Evolutionary conservation across 1,140 invertebrate genomes (phyloP).

Genomic region (Pseudomyrmex sp.): DNA sequence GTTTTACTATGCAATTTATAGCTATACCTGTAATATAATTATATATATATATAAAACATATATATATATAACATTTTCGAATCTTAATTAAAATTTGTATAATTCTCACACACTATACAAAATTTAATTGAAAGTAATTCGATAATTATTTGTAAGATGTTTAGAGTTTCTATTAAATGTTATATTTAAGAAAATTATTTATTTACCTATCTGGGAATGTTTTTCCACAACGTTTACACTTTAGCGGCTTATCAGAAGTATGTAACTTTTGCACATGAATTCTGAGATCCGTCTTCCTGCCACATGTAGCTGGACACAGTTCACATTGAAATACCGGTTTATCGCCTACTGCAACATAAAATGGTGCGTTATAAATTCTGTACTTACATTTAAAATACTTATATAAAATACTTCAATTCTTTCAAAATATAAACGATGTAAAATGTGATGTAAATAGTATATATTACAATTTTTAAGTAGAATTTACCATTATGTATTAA

Average conservation of each 20-base stretch:
- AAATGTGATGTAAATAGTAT: background rate
- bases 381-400: too few relatives aligned
- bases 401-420: background rate
- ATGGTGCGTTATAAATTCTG: background rate
- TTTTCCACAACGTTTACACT: conserved; percentile 97
- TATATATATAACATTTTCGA: too few relatives aligned
- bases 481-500: conserved; percentile 95
- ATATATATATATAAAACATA: too few relatives aligned
- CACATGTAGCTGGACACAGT: conserved; percentile 98
- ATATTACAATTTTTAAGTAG: background rate
- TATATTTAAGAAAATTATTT: conserved; percentile 21
- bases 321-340: conserved; percentile 98
- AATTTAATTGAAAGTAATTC: too few relatives aligned
- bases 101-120: too few relatives aligned
- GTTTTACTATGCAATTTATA: conserved; percentile 92
- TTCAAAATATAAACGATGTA: background rate
- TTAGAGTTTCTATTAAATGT: background rate
- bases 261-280: conserved; percentile 99
- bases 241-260: conserved; percentile 95
- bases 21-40: conserved; percentile 86
- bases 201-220: conserved; percentile 93
- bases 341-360: conserved; percentile 89
- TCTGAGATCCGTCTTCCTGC: conserved; percentile 97
- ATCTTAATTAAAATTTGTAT: background rate
- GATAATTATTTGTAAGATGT: too few relatives aligned